A percentile compares a stretch with the other conserved stretches of the same genome.
Conservation (phyloP, 2,888 invertebrate genomes). For the Tenthredo notha region DNA sequence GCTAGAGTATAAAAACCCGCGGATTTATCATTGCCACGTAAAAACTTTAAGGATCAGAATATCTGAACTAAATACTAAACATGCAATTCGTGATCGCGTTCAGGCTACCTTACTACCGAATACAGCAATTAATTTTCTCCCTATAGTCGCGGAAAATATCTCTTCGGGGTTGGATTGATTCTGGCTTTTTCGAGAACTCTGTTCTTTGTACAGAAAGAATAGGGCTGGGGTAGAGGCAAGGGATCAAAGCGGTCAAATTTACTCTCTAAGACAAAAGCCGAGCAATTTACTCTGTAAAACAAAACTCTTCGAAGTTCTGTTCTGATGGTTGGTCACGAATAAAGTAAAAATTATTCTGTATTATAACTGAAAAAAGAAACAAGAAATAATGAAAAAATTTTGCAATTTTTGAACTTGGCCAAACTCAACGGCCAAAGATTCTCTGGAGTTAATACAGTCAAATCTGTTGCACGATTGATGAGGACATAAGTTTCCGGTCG, state of each 20-base stretch:
- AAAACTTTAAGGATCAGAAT: not conserved
- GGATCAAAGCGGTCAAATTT: constrained; percentile 43
- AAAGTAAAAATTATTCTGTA: not conserved
- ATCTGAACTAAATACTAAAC: not conserved
- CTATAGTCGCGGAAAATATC: not conserved
- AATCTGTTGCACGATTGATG: constrained; percentile 14
- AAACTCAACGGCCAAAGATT: no score
- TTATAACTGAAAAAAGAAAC: not conserved
- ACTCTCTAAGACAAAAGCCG: constrained; percentile 22
- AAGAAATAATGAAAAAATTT: not conserved
- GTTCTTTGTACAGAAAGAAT: not conserved
- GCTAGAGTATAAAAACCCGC: not conserved
- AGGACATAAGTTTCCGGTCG: constrained; percentile 30
- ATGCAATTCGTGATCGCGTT: not conserved
- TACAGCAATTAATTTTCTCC: not conserved
- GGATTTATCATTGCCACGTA: not conserved
- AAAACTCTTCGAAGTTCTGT: not conserved
- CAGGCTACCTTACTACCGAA: no score
- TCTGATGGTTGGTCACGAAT: not conserved
- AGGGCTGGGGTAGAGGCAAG: not conserved
- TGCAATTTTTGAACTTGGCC: no score
- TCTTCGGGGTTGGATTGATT: not conserved
- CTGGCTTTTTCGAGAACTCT: not conserved
- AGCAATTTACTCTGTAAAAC: constrained; percentile 18
- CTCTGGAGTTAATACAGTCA: not conserved